Base-by-base conservation (phyloP, 2,113 vertebrate genomes). In the Sterrhoptilus dennistouni region DNA sequence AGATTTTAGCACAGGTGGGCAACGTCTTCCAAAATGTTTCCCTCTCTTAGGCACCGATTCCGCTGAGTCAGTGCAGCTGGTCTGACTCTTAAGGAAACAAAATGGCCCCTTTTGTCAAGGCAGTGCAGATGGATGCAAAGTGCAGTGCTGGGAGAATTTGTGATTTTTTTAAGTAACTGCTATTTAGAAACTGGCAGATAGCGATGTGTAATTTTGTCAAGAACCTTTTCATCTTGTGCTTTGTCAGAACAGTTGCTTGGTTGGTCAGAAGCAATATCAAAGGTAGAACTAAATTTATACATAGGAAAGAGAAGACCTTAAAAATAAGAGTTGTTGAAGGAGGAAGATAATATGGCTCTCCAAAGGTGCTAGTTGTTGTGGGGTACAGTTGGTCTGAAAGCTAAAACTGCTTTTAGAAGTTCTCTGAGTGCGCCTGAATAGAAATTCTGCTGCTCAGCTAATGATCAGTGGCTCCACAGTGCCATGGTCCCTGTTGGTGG, bases 381-480 rank as follows among this genome's bases (percentile, higher is more conserved):
- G 11, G 15, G 31, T 57, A 40, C 56, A 57, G 25, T 66, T 78
- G 33, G 11, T 52, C 18, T 72, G 44, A 77, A 85, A 86, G 54
- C 29, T 70, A 22, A 83, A 92, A 65, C 24, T 70, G 50, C 42
- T 70, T 90, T 80, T 59, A 47, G 50, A 72, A 18, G 18, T 79
- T 86, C 63, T 69, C n/a, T 47, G 36, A 49, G 17, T 8, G 12
- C 18, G 13, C 13, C 4, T 86, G 19, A 22, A 22, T 20, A 79
- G 78, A 49, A 60, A 23, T 54, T 70, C 3, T 80, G 36, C 63
- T 78, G 44, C 44, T 81, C 4, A 7, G 11, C 25, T 72, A 1
- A 19, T 0, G 2, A 50, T 78, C 0, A 4, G 47, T 47, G 44
- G 5, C 47, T 87, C 6, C 38, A 8, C 17, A 12, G 54, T 50